Evolutionary conservation across 2,113 vertebrate genomes (phyloP).

Genomic region (Callipepla squamata): DNA sequence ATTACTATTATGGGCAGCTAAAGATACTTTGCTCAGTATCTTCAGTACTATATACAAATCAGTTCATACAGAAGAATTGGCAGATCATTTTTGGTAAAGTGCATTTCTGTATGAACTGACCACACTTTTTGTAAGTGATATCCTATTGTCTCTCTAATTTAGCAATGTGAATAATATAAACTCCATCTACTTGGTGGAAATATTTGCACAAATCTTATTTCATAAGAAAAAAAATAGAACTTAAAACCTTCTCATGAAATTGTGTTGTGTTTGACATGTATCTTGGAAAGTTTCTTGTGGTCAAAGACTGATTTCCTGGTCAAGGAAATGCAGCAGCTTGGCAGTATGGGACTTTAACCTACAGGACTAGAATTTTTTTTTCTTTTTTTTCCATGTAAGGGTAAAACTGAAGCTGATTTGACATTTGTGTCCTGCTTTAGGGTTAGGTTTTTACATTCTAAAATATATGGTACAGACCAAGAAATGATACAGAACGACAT

Average conservation of each 20-base stretch:
- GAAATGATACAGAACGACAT: background rate
- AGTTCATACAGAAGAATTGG: background rate
- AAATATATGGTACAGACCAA: background rate
- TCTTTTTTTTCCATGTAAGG: background rate
- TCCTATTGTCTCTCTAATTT: background rate
- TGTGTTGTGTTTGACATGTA: rapidly evolving
- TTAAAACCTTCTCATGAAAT: background rate
- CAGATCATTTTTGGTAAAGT: background rate
- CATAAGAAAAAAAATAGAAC: background rate
- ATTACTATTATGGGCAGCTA: background rate
- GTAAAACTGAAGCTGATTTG: background rate
- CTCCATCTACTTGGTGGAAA: background rate
- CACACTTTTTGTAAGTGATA: background rate
- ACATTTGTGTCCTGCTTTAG: background rate
- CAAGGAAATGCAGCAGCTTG: background rate
- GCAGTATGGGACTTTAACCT: background rate
- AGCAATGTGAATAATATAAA: background rate
- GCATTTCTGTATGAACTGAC: background rate
- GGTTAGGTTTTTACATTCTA: background rate
- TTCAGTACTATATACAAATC: background rate
- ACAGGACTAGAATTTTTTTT: background rate
- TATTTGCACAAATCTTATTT: background rate
- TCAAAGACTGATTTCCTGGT: background rate
- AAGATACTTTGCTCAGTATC: background rate
- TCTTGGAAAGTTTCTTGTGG: background rate